These are phyloP conservation scores for Hormaphis cornu DNA, from an alignment of 1,140 invertebrate species.

Conservation along the genomic window DNA sequence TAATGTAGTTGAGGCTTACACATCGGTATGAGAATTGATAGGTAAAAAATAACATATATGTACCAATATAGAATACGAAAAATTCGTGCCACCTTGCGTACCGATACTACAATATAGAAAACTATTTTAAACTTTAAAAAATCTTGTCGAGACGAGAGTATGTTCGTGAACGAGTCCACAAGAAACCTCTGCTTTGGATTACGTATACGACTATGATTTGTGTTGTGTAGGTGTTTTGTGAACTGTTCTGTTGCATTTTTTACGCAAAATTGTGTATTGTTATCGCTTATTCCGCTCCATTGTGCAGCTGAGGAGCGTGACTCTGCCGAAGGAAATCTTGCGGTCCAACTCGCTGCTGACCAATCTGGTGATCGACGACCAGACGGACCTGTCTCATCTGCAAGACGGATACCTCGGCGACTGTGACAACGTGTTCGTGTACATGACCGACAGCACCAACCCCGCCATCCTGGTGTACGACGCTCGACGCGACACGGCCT, in stretches of 20 bases:
- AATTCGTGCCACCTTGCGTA: too few relatives aligned
- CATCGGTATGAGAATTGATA: too few relatives aligned
- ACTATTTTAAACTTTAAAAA: too few relatives aligned
- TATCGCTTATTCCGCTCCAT: background rate
- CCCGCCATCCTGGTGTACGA: constrained; percentile 67
- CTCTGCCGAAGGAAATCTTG: constrained; percentile 54
- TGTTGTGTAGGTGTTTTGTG: too few relatives aligned
- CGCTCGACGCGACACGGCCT: constrained; percentile 56
- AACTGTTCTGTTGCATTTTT: background rate
- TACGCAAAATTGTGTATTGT: background rate
- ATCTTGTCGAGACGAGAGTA: too few relatives aligned
- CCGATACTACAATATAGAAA: too few relatives aligned
- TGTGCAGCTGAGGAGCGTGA: constrained; percentile 41
- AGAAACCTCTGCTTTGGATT: too few relatives aligned
- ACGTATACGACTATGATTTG: too few relatives aligned
- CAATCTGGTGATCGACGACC: constrained; percentile 54
- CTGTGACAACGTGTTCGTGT: constrained; percentile 66
- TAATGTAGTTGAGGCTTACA: too few relatives aligned
- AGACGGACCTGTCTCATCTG: constrained; percentile 38
- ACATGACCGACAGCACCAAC: constrained; percentile 67
- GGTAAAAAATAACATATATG: too few relatives aligned
- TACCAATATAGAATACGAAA: too few relatives aligned
- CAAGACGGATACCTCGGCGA: constrained; percentile 35
- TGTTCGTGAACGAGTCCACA: too few relatives aligned
- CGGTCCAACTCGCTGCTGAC: constrained; percentile 61